A percentile compares a stretch with the other conserved stretches of the same genome.
These are phyloP conservation scores for Cettia cetti DNA, from an alignment of 2,113 vertebrate genomes.

Conservation along the genomic window DNA sequence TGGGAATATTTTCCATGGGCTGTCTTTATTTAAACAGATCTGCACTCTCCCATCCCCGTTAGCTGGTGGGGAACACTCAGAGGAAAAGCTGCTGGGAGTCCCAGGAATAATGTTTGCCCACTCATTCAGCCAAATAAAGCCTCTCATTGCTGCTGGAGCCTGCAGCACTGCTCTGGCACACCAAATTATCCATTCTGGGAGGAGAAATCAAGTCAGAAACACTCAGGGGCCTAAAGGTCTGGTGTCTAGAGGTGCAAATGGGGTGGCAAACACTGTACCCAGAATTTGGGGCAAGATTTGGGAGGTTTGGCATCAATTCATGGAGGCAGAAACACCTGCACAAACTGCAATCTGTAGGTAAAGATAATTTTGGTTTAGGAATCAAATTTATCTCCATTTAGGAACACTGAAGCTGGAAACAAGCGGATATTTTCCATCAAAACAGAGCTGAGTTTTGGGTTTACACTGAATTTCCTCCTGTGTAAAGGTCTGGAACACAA, in stretches of 20 bases:
- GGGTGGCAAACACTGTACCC: background rate
- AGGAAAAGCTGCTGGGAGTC: background rate
- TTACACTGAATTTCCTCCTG: background rate
- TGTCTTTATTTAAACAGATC: background rate
- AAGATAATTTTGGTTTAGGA: background rate
- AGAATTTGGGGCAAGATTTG: background rate
- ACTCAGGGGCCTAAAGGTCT: fast-evolving
- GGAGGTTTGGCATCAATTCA: background rate
- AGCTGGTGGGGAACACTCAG: background rate
- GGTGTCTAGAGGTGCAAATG: fast-evolving
- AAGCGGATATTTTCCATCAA: background rate
- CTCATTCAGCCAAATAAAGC: background rate
- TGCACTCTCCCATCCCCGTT: background rate
- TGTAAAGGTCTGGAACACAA: background rate
- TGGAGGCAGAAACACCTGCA: background rate
- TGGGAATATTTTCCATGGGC: background rate
- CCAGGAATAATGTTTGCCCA: background rate
- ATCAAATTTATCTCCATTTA: background rate
- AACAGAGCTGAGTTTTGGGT: background rate
- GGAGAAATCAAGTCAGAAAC: background rate
- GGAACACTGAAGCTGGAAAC: background rate
- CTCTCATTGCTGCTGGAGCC: background rate
- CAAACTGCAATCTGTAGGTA: fast-evolving
- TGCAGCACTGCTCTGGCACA: background rate
- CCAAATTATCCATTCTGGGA: background rate